These are phyloP conservation scores for Augochlorella aurata DNA, from an alignment of 2,888 invertebrate species.

Conservation along the genomic window DNA sequence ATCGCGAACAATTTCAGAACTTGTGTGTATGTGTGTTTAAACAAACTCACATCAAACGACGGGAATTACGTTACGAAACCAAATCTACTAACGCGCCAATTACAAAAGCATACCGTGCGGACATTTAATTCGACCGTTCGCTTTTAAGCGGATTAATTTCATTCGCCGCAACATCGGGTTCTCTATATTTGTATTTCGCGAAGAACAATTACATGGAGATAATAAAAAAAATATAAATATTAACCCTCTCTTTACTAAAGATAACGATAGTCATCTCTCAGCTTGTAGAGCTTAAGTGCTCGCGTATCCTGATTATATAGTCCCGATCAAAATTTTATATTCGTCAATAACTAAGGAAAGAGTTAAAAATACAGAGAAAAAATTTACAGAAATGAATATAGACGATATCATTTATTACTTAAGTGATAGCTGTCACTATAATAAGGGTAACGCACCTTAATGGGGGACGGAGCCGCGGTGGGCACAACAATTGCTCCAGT, in stretches of 20 bases:
- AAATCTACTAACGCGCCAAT: slow-evolving; percentile 41
- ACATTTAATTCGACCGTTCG: slow-evolving; percentile 28
- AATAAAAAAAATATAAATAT: neutral
- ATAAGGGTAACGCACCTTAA: slow-evolving; percentile 75
- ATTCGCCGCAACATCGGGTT: slow-evolving; percentile 15
- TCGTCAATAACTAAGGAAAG: neutral
- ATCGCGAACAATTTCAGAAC: neutral
- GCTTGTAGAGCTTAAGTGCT: neutral
- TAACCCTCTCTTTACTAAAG: neutral
- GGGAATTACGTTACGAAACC: slow-evolving; percentile 14
- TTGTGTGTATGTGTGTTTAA: neutral
- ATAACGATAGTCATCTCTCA: neutral
- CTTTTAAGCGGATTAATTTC: slow-evolving; percentile 45
- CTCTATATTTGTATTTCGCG: slow-evolving; percentile 3
- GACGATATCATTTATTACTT: neutral
- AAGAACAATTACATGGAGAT: slow-evolving; percentile 2
- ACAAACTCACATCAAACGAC: neutral
- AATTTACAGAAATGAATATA: neutral
- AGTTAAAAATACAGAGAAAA: neutral
- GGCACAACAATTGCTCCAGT: slow-evolving; percentile 80
- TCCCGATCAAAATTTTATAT: neutral
- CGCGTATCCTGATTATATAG: neutral
- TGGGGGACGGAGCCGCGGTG: slow-evolving; percentile 78
- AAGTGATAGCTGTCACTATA: slow-evolving; percentile 7
- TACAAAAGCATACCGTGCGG: slow-evolving; percentile 34